Evolutionary conservation across 2,888 invertebrate genomes (phyloP).

Genomic region (Pedicia rivosa): DNA sequence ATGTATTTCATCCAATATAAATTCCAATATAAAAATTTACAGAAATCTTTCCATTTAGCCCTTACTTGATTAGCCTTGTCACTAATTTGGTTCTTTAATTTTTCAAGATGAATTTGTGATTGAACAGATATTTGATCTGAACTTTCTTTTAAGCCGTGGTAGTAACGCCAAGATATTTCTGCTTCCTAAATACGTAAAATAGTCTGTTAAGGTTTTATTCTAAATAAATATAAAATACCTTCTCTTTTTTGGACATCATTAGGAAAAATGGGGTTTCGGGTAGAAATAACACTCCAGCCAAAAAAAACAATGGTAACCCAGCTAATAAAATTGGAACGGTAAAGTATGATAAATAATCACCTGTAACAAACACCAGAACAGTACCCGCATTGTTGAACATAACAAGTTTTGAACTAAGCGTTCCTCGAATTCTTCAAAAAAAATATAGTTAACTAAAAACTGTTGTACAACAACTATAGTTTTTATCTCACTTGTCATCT

Average conservation of each 20-base stretch:
- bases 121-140: slow-evolving; percentile 19
- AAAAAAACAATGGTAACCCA: slow-evolving; percentile 17
- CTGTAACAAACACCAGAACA: slow-evolving; percentile 20
- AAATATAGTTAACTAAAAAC: too few relatives aligned
- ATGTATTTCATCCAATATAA: too few relatives aligned
- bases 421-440: slow-evolving; percentile 27
- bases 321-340: slow-evolving; percentile 19
- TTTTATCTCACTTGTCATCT: too few relatives aligned
- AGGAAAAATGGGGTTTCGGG: slow-evolving; percentile 27
- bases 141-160: slow-evolving; percentile 19
- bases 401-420: slow-evolving; percentile 24
- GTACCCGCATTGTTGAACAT: slow-evolving; percentile 23
- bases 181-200: slow-evolving; percentile 21
- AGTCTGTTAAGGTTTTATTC: too few relatives aligned
- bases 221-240: too few relatives aligned
- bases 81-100: slow-evolving; percentile 15
- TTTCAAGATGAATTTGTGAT: slow-evolving; percentile 21
- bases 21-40: too few relatives aligned
- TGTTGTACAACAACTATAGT: too few relatives aligned
- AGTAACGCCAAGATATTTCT: slow-evolving; percentile 23
- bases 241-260: slow-evolving; percentile 14
- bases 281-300: slow-evolving; percentile 20
- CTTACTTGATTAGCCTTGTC: too few relatives aligned
- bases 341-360: slow-evolving; percentile 16
- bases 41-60: too few relatives aligned